Evolutionary conservation across 2,797 vertebrate species (phyloP).

Genomic region (Pangasius krempfi): DNA sequence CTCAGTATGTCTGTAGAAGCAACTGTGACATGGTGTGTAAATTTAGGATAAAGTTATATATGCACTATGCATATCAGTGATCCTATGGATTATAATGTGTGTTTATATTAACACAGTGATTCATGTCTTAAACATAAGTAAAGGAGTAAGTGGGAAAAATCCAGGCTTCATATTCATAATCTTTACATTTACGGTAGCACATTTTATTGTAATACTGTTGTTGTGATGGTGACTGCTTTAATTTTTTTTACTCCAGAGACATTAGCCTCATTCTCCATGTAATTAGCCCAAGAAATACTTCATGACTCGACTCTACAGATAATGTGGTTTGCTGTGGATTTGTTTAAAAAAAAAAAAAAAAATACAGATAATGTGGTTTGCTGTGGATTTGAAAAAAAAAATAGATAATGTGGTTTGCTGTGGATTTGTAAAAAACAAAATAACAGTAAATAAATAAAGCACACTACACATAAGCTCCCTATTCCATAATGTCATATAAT

Average conservation of each 20-base stretch:
- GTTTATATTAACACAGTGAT: background rate
- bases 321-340: too few species aligned
- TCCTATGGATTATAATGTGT: background rate
- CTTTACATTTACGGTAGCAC: background rate
- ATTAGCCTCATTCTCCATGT: background rate
- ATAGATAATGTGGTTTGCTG: too few species aligned
- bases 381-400: too few species aligned
- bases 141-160: background rate
- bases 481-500: background rate
- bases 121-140: background rate
- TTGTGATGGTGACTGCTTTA: background rate
- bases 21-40: background rate
- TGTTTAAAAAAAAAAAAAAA: too few species aligned
- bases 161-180: background rate
- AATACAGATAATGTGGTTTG: too few species aligned
- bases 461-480: background rate
- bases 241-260: background rate
- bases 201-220: background rate
- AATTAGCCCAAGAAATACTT: background rate
- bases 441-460: too few species aligned
- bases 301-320: background rate
- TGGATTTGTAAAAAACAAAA: too few species aligned
- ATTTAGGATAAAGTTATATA: background rate
- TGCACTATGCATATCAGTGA: background rate
- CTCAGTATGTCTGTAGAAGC: background rate